phyloP scores from a whole-genome alignment of 2,797 vertebrate genomes.

The Rallus crepitans region DNA sequence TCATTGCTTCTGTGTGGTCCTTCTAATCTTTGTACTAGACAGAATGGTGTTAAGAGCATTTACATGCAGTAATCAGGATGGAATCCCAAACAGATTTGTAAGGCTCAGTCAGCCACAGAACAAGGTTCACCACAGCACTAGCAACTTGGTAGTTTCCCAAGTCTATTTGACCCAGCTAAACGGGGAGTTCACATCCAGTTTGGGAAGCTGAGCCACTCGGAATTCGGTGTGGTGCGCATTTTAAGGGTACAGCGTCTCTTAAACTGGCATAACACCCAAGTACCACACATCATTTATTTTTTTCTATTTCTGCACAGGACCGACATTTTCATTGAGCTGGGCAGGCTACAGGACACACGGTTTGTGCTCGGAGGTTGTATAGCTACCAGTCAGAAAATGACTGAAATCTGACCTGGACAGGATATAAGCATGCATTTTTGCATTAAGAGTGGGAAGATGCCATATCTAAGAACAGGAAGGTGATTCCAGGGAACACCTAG shows the following conservation, averaged over 20 bases:
- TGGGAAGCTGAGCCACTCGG: neutral
- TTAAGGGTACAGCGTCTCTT: neutral
- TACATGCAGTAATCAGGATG: slow-evolving; percentile 5
- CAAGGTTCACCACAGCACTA: neutral
- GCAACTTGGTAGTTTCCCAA: neutral
- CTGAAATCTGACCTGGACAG: neutral
- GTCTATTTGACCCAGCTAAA: neutral
- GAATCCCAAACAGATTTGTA: slow-evolving; percentile 17
- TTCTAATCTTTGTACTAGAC: neutral
- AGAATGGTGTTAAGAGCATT: slow-evolving; percentile 3
- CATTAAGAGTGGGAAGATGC: neutral
- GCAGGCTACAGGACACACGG: neutral
- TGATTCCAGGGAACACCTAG: neutral
- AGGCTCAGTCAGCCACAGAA: neutral
- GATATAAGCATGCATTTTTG: neutral
- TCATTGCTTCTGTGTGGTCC: slow-evolving; percentile 30
- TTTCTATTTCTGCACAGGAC: neutral
- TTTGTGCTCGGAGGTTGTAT: neutral
- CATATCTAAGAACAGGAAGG: neutral
- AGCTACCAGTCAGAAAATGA: neutral
- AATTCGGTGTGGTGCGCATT: neutral
- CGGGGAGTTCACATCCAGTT: neutral
- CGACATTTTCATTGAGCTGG: neutral
- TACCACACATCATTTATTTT: neutral
- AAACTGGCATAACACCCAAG: neutral